Evolutionary conservation across 2,888 invertebrate species (phyloP).

Genomic region (Zaprionus obscuricornis): DNA sequence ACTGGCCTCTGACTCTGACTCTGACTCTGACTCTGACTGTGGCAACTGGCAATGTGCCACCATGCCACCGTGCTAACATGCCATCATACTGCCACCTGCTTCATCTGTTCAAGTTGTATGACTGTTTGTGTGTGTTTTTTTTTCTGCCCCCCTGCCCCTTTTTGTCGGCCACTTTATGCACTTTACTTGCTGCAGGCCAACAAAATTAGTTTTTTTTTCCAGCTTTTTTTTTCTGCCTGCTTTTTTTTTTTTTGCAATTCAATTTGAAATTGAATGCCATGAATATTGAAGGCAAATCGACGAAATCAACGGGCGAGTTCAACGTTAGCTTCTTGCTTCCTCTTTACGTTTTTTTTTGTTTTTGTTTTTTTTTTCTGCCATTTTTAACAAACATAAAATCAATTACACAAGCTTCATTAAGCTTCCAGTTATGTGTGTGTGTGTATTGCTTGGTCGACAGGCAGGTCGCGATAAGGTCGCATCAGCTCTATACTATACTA

Average conservation of each 20-base stretch:
- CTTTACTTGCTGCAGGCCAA: constrained; percentile 64
- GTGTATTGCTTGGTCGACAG: constrained; percentile 20
- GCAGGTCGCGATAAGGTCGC: neutral
- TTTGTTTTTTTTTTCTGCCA: constrained; percentile 74
- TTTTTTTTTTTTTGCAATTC: constrained; percentile 54
- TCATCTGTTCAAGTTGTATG: no score
- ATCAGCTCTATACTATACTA: neutral
- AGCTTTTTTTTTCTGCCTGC: constrained; percentile 5
- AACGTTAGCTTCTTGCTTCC: neutral
- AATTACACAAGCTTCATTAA: constrained; percentile 76
- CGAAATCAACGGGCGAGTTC: constrained; percentile 27
- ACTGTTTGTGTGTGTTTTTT: no score
- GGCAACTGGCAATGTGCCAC: no score
- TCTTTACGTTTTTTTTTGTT: neutral
- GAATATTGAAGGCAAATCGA: constrained; percentile 57
- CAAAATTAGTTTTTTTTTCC: constrained; percentile 57
- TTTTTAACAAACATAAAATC: constrained; percentile 75
- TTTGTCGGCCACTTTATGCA: constrained; percentile 60
- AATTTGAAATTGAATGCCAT: constrained; percentile 69
- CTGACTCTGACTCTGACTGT: no score
- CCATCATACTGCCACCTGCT: constrained; percentile 28
- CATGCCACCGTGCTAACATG: no score
- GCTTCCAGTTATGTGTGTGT: constrained; percentile 31
- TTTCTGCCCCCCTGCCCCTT: constrained; percentile 15
- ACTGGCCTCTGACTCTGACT: constrained; percentile 2